Conservation (phyloP, 2,888 invertebrate species). For the Tenodera sinensis region DNA sequence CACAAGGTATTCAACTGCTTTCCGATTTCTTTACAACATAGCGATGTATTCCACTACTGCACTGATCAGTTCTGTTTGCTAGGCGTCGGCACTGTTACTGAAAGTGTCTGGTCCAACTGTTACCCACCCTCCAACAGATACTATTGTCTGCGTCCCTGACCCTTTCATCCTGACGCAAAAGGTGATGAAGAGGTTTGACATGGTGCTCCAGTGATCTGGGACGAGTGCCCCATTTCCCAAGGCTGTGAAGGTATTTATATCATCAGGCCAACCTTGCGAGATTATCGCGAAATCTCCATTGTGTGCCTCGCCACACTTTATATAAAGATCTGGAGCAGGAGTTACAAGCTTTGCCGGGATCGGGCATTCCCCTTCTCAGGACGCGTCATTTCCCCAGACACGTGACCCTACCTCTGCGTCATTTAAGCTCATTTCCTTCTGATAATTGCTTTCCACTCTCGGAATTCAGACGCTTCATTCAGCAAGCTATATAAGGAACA, state of each 20-base stretch:
- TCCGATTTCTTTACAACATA: no score
- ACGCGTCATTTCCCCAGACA: neutral
- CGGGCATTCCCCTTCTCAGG: neutral
- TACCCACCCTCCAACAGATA: no score
- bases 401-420: neutral
- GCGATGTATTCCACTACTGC: no score
- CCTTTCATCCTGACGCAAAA: no score
- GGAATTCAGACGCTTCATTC: neutral
- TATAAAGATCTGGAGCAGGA: neutral
- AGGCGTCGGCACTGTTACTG: no score
- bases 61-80: no score
- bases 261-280: neutral
- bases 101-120: no score
- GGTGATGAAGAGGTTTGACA: no score
- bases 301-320: neutral
- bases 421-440: neutral
- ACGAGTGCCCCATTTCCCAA: neutral
- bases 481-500: no score
- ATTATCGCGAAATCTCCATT: neutral
- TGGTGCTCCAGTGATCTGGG: neutral
- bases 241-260: neutral
- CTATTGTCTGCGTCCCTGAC: no score
- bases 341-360: neutral
- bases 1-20: no score
- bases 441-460: neutral